These are phyloP conservation scores for Diplazon laetatorius DNA, from an alignment of 2,888 invertebrate genomes.

Conservation along the genomic window DNA sequence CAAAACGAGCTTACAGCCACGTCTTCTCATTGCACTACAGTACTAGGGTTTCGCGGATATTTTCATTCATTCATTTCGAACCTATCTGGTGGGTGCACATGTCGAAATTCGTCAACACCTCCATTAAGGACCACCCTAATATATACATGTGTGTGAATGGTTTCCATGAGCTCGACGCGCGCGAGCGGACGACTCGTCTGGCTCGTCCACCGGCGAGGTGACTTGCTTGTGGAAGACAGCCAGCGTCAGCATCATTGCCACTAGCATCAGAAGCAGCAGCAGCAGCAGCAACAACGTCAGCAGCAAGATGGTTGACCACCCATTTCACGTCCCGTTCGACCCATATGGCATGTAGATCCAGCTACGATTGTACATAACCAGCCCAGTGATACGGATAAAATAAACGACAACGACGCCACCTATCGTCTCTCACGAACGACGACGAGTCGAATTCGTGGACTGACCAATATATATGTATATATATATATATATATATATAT, in stretches of 20 bases:
- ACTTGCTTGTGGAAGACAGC: constrained; percentile 57
- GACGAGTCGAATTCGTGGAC: constrained; percentile 33
- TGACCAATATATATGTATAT: constrained; percentile 36
- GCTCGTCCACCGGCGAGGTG: constrained; percentile 13
- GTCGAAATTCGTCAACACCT: too few species aligned
- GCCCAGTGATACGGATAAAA: constrained; percentile 57
- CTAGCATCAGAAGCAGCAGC: constrained; percentile 15
- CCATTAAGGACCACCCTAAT: too few species aligned
- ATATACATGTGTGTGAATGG: too few species aligned
- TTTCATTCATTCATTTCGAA: too few species aligned
- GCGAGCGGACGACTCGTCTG: constrained; percentile 34
- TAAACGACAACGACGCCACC: constrained; percentile 53
- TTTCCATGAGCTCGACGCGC: constrained; percentile 25
- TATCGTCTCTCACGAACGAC: constrained; percentile 45
- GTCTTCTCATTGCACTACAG: too few species aligned
- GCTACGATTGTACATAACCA: constrained; percentile 63
- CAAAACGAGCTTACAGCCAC: too few species aligned
- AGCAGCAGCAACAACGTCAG: background rate
- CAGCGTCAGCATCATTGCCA: constrained; percentile 61
- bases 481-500: constrained; percentile 38
- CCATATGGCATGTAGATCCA: constrained; percentile 78
- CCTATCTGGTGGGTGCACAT: too few species aligned
- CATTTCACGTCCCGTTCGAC: constrained; percentile 74
- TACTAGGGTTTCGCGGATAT: too few species aligned
- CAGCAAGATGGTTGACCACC: constrained; percentile 74